Evolutionary conservation across 2,888 invertebrate species (phyloP).

Genomic region (Sarcophaga caerulescens): DNA sequence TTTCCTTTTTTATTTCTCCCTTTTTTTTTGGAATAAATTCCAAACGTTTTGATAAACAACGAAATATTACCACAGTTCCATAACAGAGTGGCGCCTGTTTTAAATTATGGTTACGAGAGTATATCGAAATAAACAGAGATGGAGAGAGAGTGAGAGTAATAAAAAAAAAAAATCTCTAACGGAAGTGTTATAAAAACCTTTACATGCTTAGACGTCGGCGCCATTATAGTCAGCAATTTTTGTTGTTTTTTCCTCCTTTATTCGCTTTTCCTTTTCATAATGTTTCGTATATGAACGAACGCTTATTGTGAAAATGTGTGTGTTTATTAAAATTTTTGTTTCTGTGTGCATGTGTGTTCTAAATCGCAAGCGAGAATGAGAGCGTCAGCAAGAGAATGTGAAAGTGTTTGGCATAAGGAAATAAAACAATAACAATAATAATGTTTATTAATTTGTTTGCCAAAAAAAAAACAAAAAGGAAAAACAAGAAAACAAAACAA

Average conservation of each 20-base stretch:
- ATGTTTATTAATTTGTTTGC: slow-evolving; percentile 61
- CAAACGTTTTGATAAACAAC: background rate
- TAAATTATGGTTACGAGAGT: slow-evolving; percentile 3
- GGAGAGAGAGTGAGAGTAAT: background rate
- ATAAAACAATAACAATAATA: slow-evolving; percentile 63
- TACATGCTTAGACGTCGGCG: slow-evolving; percentile 49
- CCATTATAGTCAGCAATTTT: slow-evolving; percentile 47
- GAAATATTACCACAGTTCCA: background rate
- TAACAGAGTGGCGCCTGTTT: slow-evolving; percentile 58
- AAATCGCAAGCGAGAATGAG: background rate
- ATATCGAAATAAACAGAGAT: background rate
- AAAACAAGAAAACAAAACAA: slow-evolving; percentile 9
- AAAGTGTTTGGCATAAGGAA: slow-evolving; percentile 62
- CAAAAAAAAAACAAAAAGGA: slow-evolving; percentile 25
- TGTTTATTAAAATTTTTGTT: background rate
- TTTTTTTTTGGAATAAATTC: background rate
- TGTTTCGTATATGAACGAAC: background rate
- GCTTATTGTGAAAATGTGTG: slow-evolving; percentile 14
- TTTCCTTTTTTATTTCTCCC: background rate
- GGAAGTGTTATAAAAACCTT: slow-evolving; percentile 55
- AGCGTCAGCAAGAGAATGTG: slow-evolving; percentile 13
- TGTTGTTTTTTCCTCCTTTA: slow-evolving; percentile 1
- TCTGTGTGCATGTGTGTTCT: slow-evolving; percentile 11
- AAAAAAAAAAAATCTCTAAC: slow-evolving; percentile 12
- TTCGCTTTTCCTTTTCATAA: background rate